Evolutionary conservation across 2,113 vertebrate species (phyloP), one percentile per base, ranked within the genome.

Genomic region (Misgurnus mizolepis): DNA sequence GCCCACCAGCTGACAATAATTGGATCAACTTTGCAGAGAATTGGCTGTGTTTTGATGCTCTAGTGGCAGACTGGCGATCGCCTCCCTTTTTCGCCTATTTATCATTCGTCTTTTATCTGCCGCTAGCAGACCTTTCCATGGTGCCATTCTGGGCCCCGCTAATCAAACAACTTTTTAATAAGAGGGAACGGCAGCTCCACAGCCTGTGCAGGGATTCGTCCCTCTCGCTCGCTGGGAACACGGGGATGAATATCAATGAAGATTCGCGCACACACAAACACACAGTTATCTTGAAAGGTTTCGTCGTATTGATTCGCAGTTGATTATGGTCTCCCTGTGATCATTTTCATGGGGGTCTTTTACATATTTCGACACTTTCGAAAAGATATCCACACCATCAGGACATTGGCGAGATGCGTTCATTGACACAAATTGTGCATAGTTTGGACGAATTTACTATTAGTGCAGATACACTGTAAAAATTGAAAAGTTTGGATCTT

Each of bases 131-230:
- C 94, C 83, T 14, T 84, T n/a, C 82, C 88, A 92, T 92, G 92
- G 94, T 93, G 90, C 86, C 91, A 93, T 92, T 89, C 89, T 88
- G 91, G 89, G 88, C 89, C 88, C 89, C 86, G 81, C 92, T 93
- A 91, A 90, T 95, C 94, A 96, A 96, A 96, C 93, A 95, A 95
- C 89, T 93, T 93, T 94, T 93, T 94, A 95, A 93, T 94, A 93
- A 90, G 90, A 91, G 91, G 92, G 93, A 95, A 92, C 90, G 86
- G 88, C 92, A 89, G 92, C 89, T 91, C 89, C 78, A 72, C 88
- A 84, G 87, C 88, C 84, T 58, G 86, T 85, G 88, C 89, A 90
- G 87, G 89, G 90, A 89, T 85, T 89, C 70, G 67, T 83, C 62
- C 69, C 77, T 90, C 84, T 89, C 88, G 66, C 83, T 64, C 55